Evolutionary conservation across 2,888 invertebrate genomes (phyloP), one percentile per base, ranked within the genome.

Genomic region (Exocentrus adspersus): DNA sequence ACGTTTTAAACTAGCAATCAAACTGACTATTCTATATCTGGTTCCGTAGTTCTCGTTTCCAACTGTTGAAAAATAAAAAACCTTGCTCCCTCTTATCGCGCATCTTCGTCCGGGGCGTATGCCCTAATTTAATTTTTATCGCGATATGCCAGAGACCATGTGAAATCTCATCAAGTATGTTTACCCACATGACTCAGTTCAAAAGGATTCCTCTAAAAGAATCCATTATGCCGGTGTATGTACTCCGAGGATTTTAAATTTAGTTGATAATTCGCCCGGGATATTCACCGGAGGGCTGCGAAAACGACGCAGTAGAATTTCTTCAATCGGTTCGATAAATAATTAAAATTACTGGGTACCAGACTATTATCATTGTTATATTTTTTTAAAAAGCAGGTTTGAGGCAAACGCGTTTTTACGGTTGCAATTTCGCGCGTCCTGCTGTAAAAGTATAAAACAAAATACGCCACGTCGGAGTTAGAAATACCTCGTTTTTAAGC

Each of bases 211-310:
- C 30, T 50, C 14, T 30, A 50, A 50, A 50, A 50, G 50, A 50
- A 50, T 50, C 50, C 50, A 50, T 50, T 50, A 50, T 50, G 50
- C 50, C 17, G 50, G 30, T 50, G 16, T 50, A 30, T 50, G 50
- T 50, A 50, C 50, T 50, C 50, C n/a, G 14, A 28, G 50, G 50
- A 50, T 50, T 50, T 50, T 28, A 50, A 50, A 50, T 50, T 50
- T 50, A 50, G 28, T 50, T 50, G 50, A 50, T 50, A 16, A 50
- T 50, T 50, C 50, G 30, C 50, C n/a, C 7, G 28, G 30, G 50
- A 50, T 30, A 50, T 50, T 50, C 28, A 14, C 16, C 30, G 2
- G 9, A 30, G 30, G 50, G 50, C 30, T 50, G 7, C 32, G 50
- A 50, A 50, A 14, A 17, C 32, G 50, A 9, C 50, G 50, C 50